Evolutionary conservation across 2,113 vertebrate species (phyloP).

Genomic region (Azemiops feae): DNA sequence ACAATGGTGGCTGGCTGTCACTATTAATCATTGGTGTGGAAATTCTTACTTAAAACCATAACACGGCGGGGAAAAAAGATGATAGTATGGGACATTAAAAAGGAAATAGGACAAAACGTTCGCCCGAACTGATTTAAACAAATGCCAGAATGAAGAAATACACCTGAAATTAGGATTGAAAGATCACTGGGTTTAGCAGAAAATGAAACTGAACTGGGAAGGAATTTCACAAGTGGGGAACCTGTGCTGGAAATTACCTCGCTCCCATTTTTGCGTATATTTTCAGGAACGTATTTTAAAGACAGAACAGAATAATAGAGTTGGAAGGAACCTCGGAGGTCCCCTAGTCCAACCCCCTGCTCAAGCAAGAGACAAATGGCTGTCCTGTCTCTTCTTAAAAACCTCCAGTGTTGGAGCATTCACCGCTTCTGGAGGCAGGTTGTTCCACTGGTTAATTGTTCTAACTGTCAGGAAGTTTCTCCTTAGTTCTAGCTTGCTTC

Average conservation of each 20-base stretch:
- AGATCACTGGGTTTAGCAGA: not conserved
- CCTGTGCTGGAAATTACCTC: not conserved
- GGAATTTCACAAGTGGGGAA: not conserved
- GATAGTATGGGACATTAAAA: not conserved
- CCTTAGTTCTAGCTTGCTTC: too few relatives aligned
- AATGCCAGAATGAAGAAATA: not conserved
- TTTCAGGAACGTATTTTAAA: not conserved
- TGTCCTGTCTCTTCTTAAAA: too few relatives aligned
- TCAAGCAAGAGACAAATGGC: too few relatives aligned
- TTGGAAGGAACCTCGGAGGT: too few relatives aligned
- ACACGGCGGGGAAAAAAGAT: not conserved
- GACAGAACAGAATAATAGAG: not conserved
- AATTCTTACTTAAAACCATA: not conserved
- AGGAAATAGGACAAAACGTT: not conserved
- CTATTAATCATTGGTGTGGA: not conserved
- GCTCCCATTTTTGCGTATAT: not conserved
- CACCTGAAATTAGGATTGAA: not conserved
- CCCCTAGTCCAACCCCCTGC: too few relatives aligned
- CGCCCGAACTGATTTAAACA: not conserved
- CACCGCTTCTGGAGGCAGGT: too few relatives aligned
- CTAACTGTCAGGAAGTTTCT: too few relatives aligned
- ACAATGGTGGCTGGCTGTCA: not conserved
- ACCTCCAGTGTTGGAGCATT: too few relatives aligned
- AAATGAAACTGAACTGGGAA: not conserved
- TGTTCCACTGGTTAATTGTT: too few relatives aligned